These are phyloP conservation scores for Sminthurinus aureus DNA, from an alignment of 2,888 invertebrate genomes.

Conservation along the genomic window DNA sequence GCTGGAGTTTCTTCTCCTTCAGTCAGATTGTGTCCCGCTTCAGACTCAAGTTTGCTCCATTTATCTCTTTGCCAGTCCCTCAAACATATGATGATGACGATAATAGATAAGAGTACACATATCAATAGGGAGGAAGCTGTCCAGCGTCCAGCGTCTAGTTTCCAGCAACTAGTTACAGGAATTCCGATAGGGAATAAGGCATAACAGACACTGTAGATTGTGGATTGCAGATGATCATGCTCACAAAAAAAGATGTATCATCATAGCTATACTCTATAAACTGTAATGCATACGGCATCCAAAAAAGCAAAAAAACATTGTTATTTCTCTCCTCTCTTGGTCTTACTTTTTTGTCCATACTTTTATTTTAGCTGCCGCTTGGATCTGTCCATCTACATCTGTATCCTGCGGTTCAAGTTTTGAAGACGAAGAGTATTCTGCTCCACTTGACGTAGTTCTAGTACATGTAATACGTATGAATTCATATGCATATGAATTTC, in stretches of 20 bases:
- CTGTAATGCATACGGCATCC: too few relatives aligned
- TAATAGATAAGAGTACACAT: constrained; percentile 29
- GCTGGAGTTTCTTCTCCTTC: neutral
- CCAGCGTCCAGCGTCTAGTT: neutral
- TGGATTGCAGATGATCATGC: too few relatives aligned
- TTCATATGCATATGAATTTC: neutral
- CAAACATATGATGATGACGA: constrained; percentile 39
- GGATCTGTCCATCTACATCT: constrained; percentile 8
- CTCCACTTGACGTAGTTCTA: neutral
- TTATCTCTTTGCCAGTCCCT: constrained; percentile 33
- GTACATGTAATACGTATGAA: neutral
- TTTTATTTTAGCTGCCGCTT: neutral
- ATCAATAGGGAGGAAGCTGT: constrained; percentile 12
- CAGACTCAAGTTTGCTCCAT: constrained; percentile 14
- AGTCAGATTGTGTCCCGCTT: neutral
- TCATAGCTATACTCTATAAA: too few relatives aligned
- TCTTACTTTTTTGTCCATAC: too few relatives aligned
- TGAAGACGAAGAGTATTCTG: too few relatives aligned
- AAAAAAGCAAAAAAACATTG: neutral
- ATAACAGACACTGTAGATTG: too few relatives aligned
- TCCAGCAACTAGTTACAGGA: neutral
- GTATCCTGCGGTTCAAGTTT: constrained; percentile 19
- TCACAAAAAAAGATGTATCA: too few relatives aligned
- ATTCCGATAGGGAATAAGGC: neutral
- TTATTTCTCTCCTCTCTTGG: neutral